A percentile compares a stretch with the other conserved stretches of the same genome.
These are phyloP conservation scores for Orestias chungarensis DNA, from an alignment of 2,797 vertebrate species.

Conservation along the genomic window DNA sequence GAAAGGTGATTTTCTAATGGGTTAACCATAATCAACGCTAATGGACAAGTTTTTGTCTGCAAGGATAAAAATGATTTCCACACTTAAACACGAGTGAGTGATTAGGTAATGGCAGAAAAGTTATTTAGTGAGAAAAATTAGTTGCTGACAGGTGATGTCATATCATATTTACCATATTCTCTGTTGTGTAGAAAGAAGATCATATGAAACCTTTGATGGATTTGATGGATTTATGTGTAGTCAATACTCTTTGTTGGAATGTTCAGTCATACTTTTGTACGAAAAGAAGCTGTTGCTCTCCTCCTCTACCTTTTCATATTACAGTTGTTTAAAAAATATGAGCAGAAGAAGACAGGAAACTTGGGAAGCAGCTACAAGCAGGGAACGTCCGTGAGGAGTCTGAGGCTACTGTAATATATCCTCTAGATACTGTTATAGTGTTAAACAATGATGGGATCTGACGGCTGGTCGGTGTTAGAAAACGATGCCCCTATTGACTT, in stretches of 20 bases:
- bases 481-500: constrained; percentile 32
- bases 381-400: constrained; percentile 16
- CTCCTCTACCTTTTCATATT: constrained; percentile 2
- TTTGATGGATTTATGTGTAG: no score
- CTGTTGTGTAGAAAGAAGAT: no score
- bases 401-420: neutral
- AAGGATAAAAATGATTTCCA: no score
- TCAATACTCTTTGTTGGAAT: neutral
- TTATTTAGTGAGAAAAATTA: no score
- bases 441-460: neutral
- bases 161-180: no score
- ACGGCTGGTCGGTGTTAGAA: constrained; percentile 15
- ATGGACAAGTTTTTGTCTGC: no score
- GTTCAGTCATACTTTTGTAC: neutral
- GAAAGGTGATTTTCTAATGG: no score
- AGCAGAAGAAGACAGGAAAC: constrained; percentile 28
- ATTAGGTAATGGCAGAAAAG: no score
- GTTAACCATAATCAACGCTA: no score
- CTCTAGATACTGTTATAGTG: neutral
- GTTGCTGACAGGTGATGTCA: no score
- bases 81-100: no score
- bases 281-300: constrained; percentile 33
- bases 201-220: no score
- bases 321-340: constrained; percentile 10
- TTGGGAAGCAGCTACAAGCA: constrained; percentile 14